These are phyloP conservation scores for Anthophora plumipes DNA, from an alignment of 2,888 invertebrate genomes.

Conservation along the genomic window DNA sequence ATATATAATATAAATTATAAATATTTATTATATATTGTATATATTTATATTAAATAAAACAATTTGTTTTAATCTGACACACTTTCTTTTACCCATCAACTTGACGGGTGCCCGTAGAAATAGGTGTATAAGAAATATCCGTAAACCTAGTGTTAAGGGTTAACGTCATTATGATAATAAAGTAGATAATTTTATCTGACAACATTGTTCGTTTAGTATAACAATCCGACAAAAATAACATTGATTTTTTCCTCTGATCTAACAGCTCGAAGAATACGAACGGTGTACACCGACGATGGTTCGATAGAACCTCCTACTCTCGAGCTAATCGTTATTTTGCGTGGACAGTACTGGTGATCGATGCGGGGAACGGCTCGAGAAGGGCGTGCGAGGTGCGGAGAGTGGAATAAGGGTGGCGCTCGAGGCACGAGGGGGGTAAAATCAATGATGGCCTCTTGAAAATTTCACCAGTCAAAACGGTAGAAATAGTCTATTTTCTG, in stretches of 20 bases:
- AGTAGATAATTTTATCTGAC: too few species aligned
- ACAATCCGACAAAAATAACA: neutral
- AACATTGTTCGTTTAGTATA: too few species aligned
- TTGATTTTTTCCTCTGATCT: constrained; percentile 34
- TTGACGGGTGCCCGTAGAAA: too few species aligned
- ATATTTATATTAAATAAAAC: too few species aligned
- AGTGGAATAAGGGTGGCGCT: constrained; percentile 68
- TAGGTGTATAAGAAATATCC: too few species aligned
- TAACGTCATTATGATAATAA: too few species aligned
- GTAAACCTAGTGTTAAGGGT: too few species aligned
- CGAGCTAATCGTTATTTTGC: constrained; percentile 75
- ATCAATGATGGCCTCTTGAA: constrained; percentile 80
- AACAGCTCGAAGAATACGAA: constrained; percentile 47
- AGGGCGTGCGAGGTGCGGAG: constrained; percentile 68
- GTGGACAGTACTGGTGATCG: constrained; percentile 74
- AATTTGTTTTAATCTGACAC: too few species aligned
- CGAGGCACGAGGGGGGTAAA: constrained; percentile 72
- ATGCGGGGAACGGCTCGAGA: constrained; percentile 68
- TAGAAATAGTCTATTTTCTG: constrained; percentile 75
- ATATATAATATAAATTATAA: too few species aligned
- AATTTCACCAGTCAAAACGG: constrained; percentile 79
- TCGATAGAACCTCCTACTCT: constrained; percentile 65
- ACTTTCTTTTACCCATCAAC: too few species aligned
- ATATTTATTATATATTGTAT: too few species aligned
- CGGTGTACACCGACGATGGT: constrained; percentile 53